A percentile compares a stretch with the other conserved stretches of the same genome.
These are phyloP conservation scores for Chymomyza amoena DNA, from an alignment of 2,888 invertebrate genomes.

Conservation along the genomic window DNA sequence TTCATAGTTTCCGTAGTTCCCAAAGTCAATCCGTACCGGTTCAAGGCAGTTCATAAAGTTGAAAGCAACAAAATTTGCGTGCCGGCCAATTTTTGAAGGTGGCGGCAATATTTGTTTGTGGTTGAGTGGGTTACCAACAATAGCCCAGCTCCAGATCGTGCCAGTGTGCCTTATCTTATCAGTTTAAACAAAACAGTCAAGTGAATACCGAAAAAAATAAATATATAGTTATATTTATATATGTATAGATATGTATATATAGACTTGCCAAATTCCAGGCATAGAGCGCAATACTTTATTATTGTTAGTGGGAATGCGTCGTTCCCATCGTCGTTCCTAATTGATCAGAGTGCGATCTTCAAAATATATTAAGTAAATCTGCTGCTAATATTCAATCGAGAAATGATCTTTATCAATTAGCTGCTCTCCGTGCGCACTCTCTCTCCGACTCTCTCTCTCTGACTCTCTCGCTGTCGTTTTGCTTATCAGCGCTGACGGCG, in stretches of 20 bases:
- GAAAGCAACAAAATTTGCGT: not conserved
- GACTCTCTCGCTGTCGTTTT: not conserved
- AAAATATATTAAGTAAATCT: not conserved
- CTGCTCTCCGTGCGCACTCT: not conserved
- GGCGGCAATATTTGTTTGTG: not conserved
- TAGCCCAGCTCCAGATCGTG: not conserved
- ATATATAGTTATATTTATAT: not conserved
- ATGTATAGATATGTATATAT: not conserved
- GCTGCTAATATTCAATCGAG: not conserved
- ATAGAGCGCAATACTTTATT: not conserved
- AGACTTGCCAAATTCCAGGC: not conserved
- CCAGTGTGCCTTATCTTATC: conserved; percentile 3
- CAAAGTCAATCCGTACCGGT: not conserved
- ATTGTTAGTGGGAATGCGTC: not conserved
- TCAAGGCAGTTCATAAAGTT: not conserved
- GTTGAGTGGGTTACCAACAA: not conserved
- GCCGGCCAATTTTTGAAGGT: not conserved
- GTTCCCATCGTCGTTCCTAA: not conserved
- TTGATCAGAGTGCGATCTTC: not conserved
- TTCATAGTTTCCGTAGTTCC: not conserved
- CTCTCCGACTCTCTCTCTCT: not conserved
- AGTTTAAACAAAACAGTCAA: conserved; percentile 3
- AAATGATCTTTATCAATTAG: not conserved
- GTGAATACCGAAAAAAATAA: not conserved
- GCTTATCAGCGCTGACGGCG: not conserved